Base-by-base conservation (phyloP, 2,888 invertebrate genomes). In the Tetheella fluctuosa region DNA sequence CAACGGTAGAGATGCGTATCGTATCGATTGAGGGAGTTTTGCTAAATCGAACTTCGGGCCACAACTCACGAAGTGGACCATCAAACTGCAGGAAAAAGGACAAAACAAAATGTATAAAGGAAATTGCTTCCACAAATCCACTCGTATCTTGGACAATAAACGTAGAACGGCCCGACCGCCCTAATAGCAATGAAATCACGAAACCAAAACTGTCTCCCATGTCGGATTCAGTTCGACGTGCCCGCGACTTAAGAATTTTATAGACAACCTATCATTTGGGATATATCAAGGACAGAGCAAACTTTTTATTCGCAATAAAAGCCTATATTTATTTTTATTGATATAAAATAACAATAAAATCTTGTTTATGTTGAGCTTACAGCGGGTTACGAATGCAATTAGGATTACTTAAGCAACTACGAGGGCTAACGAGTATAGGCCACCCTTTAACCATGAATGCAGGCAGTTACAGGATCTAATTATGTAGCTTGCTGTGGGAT, bases 81-180 rank as follows among this genome's bases (percentile, higher is more conserved):
- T 92, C 91, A 92, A 92, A 91, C 90, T 91, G 91, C 85, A 89
- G 82, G 90, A 86, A 91, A 90, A 91, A 90, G 92, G 91, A 93
- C 92, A 92, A 91, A 92, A 92, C 93, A 92, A 93, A 93, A 93
- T 91, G 91, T 91, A 93, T 92, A 93, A 90, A 92, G 93, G 91
- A 93, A 92, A 93, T 93, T 92, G 93, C 91, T 91, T 92, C 91
- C 91, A 92, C 93, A 92, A 93, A 93, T 93, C 91, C 90, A 93
- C 90, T 93, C 91, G 89, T 93, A 92, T 93, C 93, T 92, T 86
- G 86, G 87, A 89, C 93, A 92, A 91, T 93, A 93, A 92, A 93
- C 86, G 91, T 90, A 84, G 80, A 89, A 85, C 86, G 88, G 88
- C 80, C 80, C 85, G 85, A 83, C 86, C 88, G 82, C 91, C 90